A percentile compares a stretch with the other conserved stretches of the same genome.
Conservation (phyloP, 2,888 invertebrate genomes). For the Pilophorus perplexus region DNA sequence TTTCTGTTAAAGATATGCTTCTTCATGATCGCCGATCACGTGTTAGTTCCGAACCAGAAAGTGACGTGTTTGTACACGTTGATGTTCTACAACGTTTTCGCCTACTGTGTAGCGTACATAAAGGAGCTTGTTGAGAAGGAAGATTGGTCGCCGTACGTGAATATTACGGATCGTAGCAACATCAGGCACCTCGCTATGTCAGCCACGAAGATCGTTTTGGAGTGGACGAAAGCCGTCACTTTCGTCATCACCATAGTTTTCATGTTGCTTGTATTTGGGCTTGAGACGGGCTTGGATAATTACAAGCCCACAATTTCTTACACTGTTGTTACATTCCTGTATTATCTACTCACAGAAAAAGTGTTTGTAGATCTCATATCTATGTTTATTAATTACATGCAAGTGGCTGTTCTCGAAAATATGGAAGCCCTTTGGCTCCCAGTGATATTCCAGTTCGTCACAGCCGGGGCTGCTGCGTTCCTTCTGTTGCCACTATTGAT, state of each 20-base stretch:
- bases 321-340: conserved; percentile 64
- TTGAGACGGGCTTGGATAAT: conserved; percentile 72
- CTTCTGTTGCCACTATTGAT: conserved; percentile 59
- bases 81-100: conserved; percentile 78
- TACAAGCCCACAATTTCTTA: conserved; percentile 69
- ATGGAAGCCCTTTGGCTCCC: conserved; percentile 69
- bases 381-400: conserved; percentile 58
- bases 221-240: conserved; percentile 79
- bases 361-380: conserved; percentile 68
- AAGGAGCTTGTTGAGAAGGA: conserved; percentile 70
- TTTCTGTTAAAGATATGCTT: conserved; percentile 62
- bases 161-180: conserved; percentile 68
- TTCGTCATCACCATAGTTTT: conserved; percentile 75
- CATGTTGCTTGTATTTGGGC: conserved; percentile 68
- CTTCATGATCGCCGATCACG: conserved; percentile 69
- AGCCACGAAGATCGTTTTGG: conserved; percentile 74
- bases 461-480: conserved; percentile 59
- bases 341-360: conserved; percentile 70
- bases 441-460: conserved; percentile 62
- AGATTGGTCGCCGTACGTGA: conserved; percentile 74
- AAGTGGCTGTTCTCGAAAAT: conserved; percentile 65
- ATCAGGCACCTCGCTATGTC: conserved; percentile 78
- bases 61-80: conserved; percentile 72
- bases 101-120: conserved; percentile 73
- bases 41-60: conserved; percentile 59